Conservation (phyloP, 1,140 invertebrate genomes). For the Adoxophyes honmai region DNA sequence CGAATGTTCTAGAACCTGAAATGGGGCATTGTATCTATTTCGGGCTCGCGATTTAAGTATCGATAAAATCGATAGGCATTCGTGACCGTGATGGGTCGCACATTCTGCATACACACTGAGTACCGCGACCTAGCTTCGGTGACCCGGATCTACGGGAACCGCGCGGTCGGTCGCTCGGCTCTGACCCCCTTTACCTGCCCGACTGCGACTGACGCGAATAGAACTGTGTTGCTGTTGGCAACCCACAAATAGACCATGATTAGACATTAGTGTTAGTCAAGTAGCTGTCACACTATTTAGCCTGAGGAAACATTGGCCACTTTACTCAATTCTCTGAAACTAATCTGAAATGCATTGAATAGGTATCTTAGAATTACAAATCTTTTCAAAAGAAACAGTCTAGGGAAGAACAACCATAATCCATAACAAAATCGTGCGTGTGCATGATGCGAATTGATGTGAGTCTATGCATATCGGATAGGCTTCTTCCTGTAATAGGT, state of each 20-base stretch:
- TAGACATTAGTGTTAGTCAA: neutral
- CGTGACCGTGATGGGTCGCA: slow-evolving; percentile 26
- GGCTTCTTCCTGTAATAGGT: too few species aligned
- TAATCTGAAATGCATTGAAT: too few species aligned
- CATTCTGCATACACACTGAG: neutral
- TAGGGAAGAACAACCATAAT: too few species aligned
- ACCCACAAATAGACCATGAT: slow-evolving; percentile 5
- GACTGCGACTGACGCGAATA: slow-evolving; percentile 4
- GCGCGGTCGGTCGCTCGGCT: slow-evolving; percentile 24
- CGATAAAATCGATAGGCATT: neutral
- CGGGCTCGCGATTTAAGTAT: too few species aligned
- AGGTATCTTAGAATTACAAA: too few species aligned
- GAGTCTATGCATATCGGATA: too few species aligned
- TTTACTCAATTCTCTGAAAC: too few species aligned
- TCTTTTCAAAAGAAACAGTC: too few species aligned
- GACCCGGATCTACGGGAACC: slow-evolving; percentile 40
- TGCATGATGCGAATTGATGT: too few species aligned
- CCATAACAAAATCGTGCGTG: too few species aligned
- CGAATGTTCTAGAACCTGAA: slow-evolving; percentile 7
- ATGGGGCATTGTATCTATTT: slow-evolving; percentile 10
- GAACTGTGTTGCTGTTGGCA: neutral
- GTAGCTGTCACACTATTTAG: too few species aligned
- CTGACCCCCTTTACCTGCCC: slow-evolving; percentile 38
- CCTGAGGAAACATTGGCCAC: too few species aligned
- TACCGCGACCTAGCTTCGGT: slow-evolving; percentile 37